Percentiles rank a stretch among this genome's conserved stretches.
Evolutionary conservation across 2,797 vertebrate species (phyloP).

Genomic region (Fistularia tabacaria): DNA sequence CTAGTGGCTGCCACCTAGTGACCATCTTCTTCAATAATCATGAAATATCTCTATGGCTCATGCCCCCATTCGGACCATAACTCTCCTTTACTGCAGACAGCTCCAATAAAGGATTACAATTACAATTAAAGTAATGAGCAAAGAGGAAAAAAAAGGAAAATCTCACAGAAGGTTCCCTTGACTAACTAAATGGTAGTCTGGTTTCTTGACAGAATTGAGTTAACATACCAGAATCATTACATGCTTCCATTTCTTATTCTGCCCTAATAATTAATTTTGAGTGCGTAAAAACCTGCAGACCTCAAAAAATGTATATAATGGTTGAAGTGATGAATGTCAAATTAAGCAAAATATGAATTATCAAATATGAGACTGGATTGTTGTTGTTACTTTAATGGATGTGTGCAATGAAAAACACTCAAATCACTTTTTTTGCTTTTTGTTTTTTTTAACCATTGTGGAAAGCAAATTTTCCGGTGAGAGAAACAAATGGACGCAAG

Average conservation of each 20-base stretch:
- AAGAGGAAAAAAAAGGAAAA: constrained; percentile 75
- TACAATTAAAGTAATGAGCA: constrained; percentile 84
- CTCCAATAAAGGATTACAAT: constrained; percentile 83
- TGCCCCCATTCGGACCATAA: constrained; percentile 76
- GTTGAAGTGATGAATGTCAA: constrained; percentile 55
- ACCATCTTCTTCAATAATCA: constrained; percentile 80
- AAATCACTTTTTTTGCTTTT: not conserved
- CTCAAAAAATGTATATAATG: constrained; percentile 65
- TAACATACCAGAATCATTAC: constrained; percentile 69
- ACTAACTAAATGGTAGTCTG: constrained; percentile 75
- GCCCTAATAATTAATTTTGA: constrained; percentile 71
- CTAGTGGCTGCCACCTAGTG: constrained; percentile 79
- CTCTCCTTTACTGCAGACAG: constrained; percentile 80
- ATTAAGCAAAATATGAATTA: constrained; percentile 49
- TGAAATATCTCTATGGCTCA: constrained; percentile 76
- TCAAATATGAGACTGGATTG: constrained; percentile 3
- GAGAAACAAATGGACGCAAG: no score
- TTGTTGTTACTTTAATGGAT: no score
- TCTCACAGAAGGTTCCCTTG: constrained; percentile 71
- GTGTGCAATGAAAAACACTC: no score
- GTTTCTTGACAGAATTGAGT: constrained; percentile 72
- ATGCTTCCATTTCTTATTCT: constrained; percentile 58
- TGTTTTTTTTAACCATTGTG: not conserved
- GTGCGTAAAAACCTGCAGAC: constrained; percentile 62
- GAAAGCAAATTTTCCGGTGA: not conserved